Conservation (phyloP, 1,140 invertebrate species). For the Anadara kagoshimensis region DNA sequence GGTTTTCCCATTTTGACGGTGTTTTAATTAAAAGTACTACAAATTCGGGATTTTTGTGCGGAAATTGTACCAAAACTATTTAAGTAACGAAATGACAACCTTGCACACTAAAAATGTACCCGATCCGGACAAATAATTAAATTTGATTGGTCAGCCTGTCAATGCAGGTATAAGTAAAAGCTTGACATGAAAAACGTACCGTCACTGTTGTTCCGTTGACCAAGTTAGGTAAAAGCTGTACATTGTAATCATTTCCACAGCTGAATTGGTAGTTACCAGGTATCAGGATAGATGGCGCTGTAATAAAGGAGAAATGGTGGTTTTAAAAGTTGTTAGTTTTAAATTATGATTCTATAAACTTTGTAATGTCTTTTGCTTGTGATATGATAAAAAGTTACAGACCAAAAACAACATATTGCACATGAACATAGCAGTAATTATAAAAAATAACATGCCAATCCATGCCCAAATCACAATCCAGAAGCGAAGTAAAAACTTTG, state of each 20-base stretch:
- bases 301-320: background rate
- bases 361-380: background rate
- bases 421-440: background rate
- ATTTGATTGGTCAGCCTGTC: too few species aligned
- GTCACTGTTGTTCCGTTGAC: constrained; percentile 41
- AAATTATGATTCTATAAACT: background rate
- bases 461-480: background rate
- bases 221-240: constrained; percentile 35
- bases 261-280: constrained; percentile 46
- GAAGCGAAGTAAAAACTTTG: too few species aligned
- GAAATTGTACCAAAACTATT: too few species aligned
- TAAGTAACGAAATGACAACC: too few species aligned
- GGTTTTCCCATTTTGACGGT: too few species aligned
- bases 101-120: too few species aligned
- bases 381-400: background rate
- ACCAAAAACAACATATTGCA: background rate
- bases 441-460: background rate
- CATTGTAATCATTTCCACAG: constrained; percentile 46
- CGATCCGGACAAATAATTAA: too few species aligned
- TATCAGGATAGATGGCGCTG: constrained; percentile 46
- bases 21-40: too few species aligned
- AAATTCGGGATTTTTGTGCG: too few species aligned
- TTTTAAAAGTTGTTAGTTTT: background rate
- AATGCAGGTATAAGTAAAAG: too few species aligned
- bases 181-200: constrained; percentile 18